Percentiles rank a stretch among this genome's conserved stretches.
Conservation (phyloP, 2,797 vertebrate species). For the Dallia pectoralis region DNA sequence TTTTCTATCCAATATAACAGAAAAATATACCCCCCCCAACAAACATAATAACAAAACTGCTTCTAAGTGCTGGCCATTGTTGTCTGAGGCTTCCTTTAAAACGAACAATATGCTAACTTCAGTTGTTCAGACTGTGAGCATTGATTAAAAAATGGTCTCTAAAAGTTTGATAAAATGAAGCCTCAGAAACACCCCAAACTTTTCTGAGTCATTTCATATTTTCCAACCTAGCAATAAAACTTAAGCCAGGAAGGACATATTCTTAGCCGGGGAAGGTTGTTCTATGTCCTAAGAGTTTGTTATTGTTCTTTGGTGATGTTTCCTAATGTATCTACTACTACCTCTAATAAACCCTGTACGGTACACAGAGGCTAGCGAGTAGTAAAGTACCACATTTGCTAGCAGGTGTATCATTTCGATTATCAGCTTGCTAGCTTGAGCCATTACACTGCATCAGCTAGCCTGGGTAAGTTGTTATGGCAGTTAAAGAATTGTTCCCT, state of each 20-base stretch:
- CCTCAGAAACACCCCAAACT: constrained; percentile 2
- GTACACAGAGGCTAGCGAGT: constrained; percentile 30
- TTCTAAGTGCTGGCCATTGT: no score
- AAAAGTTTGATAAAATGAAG: no score
- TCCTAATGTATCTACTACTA: constrained; percentile 46
- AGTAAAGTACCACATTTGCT: constrained; percentile 21
- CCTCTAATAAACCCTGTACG: constrained; percentile 51
- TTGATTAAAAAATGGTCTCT: no score
- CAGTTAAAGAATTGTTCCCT: constrained; percentile 45
- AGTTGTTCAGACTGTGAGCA: no score
- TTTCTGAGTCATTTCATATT: constrained; percentile 54
- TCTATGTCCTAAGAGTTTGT: constrained; percentile 37
- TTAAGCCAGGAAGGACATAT: constrained; percentile 61
- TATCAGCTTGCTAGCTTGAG: background rate
- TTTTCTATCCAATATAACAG: no score
- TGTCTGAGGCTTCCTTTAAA: no score
- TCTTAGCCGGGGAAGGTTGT: constrained; percentile 30
- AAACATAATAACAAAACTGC: no score
- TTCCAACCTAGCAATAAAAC: constrained; percentile 62
- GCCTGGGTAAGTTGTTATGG: constrained; percentile 9
- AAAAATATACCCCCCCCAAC: no score
- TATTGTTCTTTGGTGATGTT: constrained; percentile 49
- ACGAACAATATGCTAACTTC: no score
- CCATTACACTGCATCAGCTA: background rate
- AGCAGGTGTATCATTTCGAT: background rate